Evolutionary conservation across 1,140 invertebrate genomes (phyloP), one percentile per base, ranked within the genome.

Genomic region (Drosophila erecta): DNA sequence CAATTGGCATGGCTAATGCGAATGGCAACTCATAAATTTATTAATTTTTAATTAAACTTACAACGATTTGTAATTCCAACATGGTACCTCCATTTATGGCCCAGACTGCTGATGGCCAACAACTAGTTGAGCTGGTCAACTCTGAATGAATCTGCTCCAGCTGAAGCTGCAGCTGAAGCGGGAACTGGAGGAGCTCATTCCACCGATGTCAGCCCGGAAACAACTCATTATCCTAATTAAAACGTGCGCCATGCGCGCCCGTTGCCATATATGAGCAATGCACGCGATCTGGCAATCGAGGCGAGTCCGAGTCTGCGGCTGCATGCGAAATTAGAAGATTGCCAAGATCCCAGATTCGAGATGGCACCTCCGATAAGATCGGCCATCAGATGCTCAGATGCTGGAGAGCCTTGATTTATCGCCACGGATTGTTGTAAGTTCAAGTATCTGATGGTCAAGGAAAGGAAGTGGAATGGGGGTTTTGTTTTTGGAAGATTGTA

Each of bases 151-250:
- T 64, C 51, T 44, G 38, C 55, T 71, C 12, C 44, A 10, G 47
- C 15, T 17, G 27, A 0, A 30, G 27, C 27, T 30, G 27, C 6
- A 30, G 27, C 6, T 30, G n/a, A 1, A 30, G 27, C 27, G 7
- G n/a, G 38, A 15, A 30, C 3, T 40, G 33, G 14, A 37, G 20
- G 27, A 33, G 46, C 35, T 55, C 47, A 49, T 53, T 62, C 38
- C 38, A 69, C 33, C 67, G 65, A 70, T 57, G 41, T 70, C 67
- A 65, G 69, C 77, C 89, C 90, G 90, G 90, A 91, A 91, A 91
- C 89, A 91, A 90, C 89, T 91, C 90, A 91, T 91, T 91, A 91
- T 91, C 90, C 90, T 91, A 91, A 91, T 91, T 91, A 91, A 91
- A 91, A 91, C 90, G 90, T 91, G 85, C 84, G 81, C 81, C 84